Evolutionary conservation across 2,888 invertebrate species (phyloP).

Genomic region (Aleiodes leptofemur): DNA sequence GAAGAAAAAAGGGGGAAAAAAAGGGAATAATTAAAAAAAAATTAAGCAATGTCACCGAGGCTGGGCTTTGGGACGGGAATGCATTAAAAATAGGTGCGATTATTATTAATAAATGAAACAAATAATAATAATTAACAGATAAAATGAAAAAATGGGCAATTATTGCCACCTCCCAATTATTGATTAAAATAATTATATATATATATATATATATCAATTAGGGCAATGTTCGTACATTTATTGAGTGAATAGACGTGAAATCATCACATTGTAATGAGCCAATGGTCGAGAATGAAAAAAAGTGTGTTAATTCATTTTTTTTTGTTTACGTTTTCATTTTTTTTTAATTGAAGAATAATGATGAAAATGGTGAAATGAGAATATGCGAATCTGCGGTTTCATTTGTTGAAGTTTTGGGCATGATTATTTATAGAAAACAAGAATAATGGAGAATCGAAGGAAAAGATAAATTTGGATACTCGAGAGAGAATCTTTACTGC

Average conservation of each 20-base stretch:
- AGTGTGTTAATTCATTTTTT: slow-evolving; percentile 57
- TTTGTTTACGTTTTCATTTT: slow-evolving; percentile 68
- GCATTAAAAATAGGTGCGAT: slow-evolving; percentile 6
- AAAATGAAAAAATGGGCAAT: slow-evolving; percentile 28
- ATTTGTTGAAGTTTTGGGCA: too few species aligned
- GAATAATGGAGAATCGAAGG: too few species aligned
- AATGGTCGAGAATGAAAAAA: slow-evolving; percentile 38
- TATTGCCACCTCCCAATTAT: slow-evolving; percentile 28
- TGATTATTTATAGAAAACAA: too few species aligned
- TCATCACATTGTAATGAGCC: slow-evolving; percentile 16
- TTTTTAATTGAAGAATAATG: slow-evolving; percentile 56
- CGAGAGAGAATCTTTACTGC: too few species aligned
- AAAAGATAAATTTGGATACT: too few species aligned
- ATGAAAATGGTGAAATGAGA: not conserved
- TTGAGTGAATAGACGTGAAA: slow-evolving; percentile 53
- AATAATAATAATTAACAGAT: slow-evolving; percentile 31
- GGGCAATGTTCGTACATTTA: slow-evolving; percentile 47
- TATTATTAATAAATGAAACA: slow-evolving; percentile 7
- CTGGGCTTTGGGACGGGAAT: slow-evolving; percentile 71
- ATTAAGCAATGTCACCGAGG: slow-evolving; percentile 61
- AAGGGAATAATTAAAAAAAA: not conserved
- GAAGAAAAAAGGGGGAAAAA: slow-evolving; percentile 39
- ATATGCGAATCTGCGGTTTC: too few species aligned
- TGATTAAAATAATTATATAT: slow-evolving; percentile 42
- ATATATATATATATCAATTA: slow-evolving; percentile 52